Conservation (phyloP, 2,888 invertebrate species). For the Allolobophora icterica region DNA sequence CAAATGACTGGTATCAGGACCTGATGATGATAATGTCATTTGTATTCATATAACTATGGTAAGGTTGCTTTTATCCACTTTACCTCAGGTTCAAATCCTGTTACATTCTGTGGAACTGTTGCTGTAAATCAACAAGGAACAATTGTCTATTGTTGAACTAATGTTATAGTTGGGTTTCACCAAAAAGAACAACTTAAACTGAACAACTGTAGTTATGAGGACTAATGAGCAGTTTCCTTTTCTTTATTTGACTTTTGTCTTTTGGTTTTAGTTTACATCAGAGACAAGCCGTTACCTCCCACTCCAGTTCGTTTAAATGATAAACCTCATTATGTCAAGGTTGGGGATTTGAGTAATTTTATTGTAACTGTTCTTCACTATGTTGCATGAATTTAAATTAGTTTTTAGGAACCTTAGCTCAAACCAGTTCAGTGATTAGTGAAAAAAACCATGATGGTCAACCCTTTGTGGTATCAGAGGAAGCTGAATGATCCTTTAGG, state of each 20-base stretch:
- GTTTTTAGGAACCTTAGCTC: neutral
- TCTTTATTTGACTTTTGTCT: neutral
- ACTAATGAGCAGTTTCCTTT: too few relatives aligned
- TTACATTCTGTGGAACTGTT: too few relatives aligned
- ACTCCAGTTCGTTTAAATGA: constrained; percentile 11
- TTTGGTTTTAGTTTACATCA: constrained; percentile 6
- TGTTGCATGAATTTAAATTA: neutral
- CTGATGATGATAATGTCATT: too few relatives aligned
- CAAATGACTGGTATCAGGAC: too few relatives aligned
- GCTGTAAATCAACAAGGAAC: too few relatives aligned
- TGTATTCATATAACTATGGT: neutral
- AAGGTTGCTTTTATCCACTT: neutral
- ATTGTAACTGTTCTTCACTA: neutral
- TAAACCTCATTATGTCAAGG: constrained; percentile 6
- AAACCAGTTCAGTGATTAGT: neutral
- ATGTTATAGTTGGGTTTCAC: too few relatives aligned
- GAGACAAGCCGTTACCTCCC: neutral
- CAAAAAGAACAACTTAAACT: too few relatives aligned
- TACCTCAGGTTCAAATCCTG: too few relatives aligned
- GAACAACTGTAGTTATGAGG: too few relatives aligned
- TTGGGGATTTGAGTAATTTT: neutral
- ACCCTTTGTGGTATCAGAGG: neutral
- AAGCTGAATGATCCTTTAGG: too few relatives aligned
- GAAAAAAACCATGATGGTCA: neutral
- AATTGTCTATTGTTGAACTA: too few relatives aligned